Conservation (phyloP, 2,888 invertebrate genomes). For the Polymixis lichenea region DNA sequence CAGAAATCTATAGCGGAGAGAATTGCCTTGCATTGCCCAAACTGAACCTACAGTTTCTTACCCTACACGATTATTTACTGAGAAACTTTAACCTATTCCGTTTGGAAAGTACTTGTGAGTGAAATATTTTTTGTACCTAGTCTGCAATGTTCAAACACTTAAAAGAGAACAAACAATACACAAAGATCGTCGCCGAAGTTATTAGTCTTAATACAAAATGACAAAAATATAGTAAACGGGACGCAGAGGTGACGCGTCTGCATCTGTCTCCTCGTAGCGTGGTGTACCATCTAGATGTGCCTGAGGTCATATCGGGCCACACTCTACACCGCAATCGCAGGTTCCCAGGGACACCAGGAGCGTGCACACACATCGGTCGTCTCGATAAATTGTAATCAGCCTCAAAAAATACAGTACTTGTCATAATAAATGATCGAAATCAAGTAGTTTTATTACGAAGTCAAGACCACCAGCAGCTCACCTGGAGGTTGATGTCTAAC, state of each 20-base stretch:
- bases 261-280: not conserved
- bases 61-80: constrained; percentile 98
- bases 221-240: not conserved
- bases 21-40: constrained; percentile 99
- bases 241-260: not conserved
- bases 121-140: not conserved
- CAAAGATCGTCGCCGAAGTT: not conserved
- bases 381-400: too few species aligned
- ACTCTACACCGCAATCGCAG: too few species aligned
- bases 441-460: too few species aligned
- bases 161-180: not conserved
- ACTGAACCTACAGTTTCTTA: constrained; percentile 99
- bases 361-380: too few species aligned
- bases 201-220: not conserved
- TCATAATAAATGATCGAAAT: too few species aligned
- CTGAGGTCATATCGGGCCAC: too few species aligned
- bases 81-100: constrained; percentile 99
- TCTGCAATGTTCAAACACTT: not conserved
- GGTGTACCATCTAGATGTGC: not conserved
- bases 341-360: too few species aligned
- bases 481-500: too few species aligned
- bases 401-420: too few species aligned
- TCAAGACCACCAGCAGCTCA: too few species aligned
- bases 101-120: constrained; percentile 98
- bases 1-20: constrained; percentile 99